A percentile compares a stretch with the other conserved stretches of the same genome.
Evolutionary conservation across 2,888 invertebrate species (phyloP).

Genomic region (Lottia scabra): DNA sequence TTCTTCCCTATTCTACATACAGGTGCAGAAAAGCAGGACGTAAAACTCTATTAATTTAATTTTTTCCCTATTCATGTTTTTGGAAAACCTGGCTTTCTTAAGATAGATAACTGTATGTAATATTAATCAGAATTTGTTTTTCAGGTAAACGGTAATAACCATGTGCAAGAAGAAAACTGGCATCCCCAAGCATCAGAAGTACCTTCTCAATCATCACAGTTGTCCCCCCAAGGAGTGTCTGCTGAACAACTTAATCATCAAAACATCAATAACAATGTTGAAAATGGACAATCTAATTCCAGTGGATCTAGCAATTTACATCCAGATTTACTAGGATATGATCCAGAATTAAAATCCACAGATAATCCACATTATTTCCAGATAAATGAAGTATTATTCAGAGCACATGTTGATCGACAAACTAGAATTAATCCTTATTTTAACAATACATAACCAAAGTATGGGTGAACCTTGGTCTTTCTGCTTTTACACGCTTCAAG

Average conservation of each 20-base stretch:
- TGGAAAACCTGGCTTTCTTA: too few relatives aligned
- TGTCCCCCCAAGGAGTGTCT: neutral
- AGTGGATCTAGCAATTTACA: neutral
- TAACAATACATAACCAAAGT: neutral
- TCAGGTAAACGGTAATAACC: neutral
- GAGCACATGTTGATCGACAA: conserved; percentile 74
- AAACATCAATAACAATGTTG: neutral
- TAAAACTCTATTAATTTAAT: too few relatives aligned
- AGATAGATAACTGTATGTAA: too few relatives aligned
- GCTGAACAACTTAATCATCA: neutral
- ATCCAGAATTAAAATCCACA: conserved; percentile 79
- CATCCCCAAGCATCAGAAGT: neutral
- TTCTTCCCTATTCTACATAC: too few relatives aligned
- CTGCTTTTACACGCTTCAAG: too few relatives aligned
- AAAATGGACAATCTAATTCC: conserved; percentile 1
- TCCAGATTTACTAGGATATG: conserved; percentile 33
- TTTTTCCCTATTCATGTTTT: too few relatives aligned
- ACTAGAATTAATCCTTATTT: conserved; percentile 14
- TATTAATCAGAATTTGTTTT: too few relatives aligned
- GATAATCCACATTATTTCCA: conserved; percentile 89
- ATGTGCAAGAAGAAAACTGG: neutral
- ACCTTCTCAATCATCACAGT: neutral
- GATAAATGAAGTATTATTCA: conserved; percentile 85
- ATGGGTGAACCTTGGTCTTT: too few relatives aligned
- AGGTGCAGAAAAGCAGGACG: too few relatives aligned